Conservation (phyloP, 2,797 vertebrate genomes). For the Sebastes hubbsi region DNA sequence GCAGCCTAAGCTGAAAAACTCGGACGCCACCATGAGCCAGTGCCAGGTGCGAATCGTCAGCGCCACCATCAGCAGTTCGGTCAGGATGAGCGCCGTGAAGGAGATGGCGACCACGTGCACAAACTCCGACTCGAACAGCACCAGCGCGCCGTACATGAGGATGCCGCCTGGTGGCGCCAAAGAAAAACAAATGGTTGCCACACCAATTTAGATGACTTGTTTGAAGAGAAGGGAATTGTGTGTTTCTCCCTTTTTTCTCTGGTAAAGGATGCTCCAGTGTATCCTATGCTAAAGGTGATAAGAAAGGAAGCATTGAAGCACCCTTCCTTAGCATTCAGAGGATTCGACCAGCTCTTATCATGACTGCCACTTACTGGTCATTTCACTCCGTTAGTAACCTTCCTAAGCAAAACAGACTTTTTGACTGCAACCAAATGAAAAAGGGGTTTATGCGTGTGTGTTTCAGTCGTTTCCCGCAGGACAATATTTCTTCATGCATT, state of each 20-base stretch:
- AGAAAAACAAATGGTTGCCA: background rate
- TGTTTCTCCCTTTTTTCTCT: too few species aligned
- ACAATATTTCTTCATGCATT: background rate
- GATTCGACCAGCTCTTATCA: too few species aligned
- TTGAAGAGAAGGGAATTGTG: background rate
- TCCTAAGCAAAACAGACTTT: too few species aligned
- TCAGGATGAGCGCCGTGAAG: conserved; percentile 95
- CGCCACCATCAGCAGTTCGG: conserved; percentile 98
- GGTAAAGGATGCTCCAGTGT: too few species aligned
- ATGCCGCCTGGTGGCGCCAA: conserved; percentile 88
- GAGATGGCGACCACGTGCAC: conserved; percentile 98
- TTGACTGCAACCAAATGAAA: too few species aligned
- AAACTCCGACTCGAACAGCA: conserved; percentile 97
- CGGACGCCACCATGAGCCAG: conserved; percentile 96
- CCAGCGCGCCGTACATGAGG: conserved; percentile 94
- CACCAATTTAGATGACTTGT: background rate
- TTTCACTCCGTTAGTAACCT: too few species aligned
- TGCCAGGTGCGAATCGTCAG: conserved; percentile 96
- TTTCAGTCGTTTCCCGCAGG: background rate
- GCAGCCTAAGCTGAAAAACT: conserved; percentile 95
- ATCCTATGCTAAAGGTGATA: too few species aligned
- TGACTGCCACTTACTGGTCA: too few species aligned
- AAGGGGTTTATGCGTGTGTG: too few species aligned
- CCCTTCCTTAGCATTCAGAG: too few species aligned
- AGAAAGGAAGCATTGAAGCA: too few species aligned